Percentiles rank a stretch among this genome's conserved stretches.
phyloP scores from a whole-genome alignment of 2,797 vertebrate species.

The Eulemur coronatus region DNA sequence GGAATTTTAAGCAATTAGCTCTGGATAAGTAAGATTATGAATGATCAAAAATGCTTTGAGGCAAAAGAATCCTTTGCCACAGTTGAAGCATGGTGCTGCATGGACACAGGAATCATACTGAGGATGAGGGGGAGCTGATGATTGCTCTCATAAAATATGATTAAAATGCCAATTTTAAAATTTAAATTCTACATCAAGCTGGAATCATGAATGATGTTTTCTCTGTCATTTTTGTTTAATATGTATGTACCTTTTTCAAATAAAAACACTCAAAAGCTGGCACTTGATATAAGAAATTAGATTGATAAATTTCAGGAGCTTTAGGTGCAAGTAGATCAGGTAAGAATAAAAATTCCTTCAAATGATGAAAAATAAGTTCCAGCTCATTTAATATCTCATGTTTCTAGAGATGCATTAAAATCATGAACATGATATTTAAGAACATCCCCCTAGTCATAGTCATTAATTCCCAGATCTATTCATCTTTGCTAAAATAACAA shows the following conservation, averaged over 20 bases:
- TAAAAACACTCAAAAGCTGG: slow-evolving; percentile 47
- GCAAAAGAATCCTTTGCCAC: not conserved
- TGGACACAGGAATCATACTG: not conserved
- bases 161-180: not conserved
- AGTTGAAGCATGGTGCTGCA: not conserved
- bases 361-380: slow-evolving; percentile 58
- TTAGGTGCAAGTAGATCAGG: not conserved
- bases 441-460: slow-evolving; percentile 52
- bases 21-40: not conserved
- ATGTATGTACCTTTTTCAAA: not conserved
- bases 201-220: not conserved
- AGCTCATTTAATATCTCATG: slow-evolving; percentile 22
- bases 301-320: not conserved
- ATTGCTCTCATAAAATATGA: not conserved
- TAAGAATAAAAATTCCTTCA: slow-evolving; percentile 56
- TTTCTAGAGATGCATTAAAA: slow-evolving; percentile 64
- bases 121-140: not conserved
- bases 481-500: slow-evolving; percentile 63
- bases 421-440: slow-evolving; percentile 69
- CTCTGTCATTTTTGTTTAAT: not conserved
- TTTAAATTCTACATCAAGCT: not conserved
- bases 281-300: slow-evolving; percentile 15
- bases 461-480: slow-evolving; percentile 67
- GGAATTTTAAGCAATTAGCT: slow-evolving; percentile 21
- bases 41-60: slow-evolving; percentile 11